Evolutionary conservation across 2,113 vertebrate species (phyloP).

Genomic region (Pseudonaja textilis): DNA sequence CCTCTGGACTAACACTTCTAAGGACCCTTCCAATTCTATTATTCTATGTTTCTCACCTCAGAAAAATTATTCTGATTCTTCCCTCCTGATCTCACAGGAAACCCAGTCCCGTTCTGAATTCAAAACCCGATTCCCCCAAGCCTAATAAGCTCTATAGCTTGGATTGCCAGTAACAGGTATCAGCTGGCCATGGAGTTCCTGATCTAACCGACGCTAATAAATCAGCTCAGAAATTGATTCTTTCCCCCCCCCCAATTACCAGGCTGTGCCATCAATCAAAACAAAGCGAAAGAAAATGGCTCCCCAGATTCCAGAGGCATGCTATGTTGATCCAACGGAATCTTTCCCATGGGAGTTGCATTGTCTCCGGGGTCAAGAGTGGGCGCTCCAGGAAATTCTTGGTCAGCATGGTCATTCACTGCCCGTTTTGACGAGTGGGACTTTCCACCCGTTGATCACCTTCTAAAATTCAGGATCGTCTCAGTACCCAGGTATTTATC

Average conservation of each 20-base stretch:
- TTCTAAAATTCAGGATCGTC: background rate
- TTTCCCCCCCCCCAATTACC: background rate
- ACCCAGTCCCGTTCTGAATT: background rate
- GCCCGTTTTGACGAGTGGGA: background rate
- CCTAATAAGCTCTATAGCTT: too few relatives aligned
- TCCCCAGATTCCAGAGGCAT: background rate
- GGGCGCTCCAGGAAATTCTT: slow-evolving; percentile 11
- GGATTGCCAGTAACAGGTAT: background rate
- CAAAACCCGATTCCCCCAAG: background rate
- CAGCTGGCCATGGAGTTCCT: background rate
- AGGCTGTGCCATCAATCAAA: slow-evolving; percentile 5
- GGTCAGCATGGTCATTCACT: background rate
- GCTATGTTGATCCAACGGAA: background rate
- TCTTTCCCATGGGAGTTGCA: background rate
- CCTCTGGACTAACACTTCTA: background rate
- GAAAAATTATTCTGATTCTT: background rate
- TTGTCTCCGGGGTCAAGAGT: background rate
- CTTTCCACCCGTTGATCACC: background rate
- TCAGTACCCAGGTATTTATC: background rate
- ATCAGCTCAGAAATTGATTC: background rate
- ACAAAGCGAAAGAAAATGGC: background rate
- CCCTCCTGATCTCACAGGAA: background rate
- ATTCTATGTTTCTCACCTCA: background rate
- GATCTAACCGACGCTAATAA: background rate
- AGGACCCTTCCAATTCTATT: background rate